phyloP scores from a whole-genome alignment of 2,888 invertebrate genomes.

The Girardia tigrina region DNA sequence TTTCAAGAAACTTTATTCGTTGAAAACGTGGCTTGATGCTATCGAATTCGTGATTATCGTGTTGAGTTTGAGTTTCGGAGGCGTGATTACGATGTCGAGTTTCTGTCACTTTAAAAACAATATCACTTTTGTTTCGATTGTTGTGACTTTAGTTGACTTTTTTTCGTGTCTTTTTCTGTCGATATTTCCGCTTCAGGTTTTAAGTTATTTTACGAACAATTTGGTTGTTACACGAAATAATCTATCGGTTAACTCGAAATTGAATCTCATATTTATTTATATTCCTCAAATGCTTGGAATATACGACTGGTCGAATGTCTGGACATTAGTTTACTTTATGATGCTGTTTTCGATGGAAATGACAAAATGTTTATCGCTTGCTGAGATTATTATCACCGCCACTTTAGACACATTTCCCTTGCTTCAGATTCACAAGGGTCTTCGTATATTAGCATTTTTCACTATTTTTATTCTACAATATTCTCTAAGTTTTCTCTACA shows the following conservation, averaged over 20 bases:
- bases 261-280: not conserved
- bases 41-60: not conserved
- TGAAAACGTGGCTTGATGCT: not conserved
- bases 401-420: not conserved
- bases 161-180: not conserved
- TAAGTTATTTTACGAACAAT: too few relatives aligned
- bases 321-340: not conserved
- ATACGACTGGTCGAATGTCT: not conserved
- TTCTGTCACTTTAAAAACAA: not conserved
- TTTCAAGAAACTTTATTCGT: not conserved
- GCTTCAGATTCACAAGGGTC: not conserved
- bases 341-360: not conserved
- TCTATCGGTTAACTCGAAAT: not conserved
- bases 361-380: not conserved
- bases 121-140: not conserved
- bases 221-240: not conserved
- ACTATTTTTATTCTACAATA: not conserved
- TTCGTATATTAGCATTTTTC: not conserved
- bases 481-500: not conserved
- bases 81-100: not conserved
- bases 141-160: not conserved
- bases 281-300: not conserved
- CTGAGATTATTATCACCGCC: not conserved
- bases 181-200: not conserved
- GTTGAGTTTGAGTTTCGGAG: not conserved